phyloP scores from a whole-genome alignment of 64 coral and sea anemone genomes.

The Acropora yongei region DNA sequence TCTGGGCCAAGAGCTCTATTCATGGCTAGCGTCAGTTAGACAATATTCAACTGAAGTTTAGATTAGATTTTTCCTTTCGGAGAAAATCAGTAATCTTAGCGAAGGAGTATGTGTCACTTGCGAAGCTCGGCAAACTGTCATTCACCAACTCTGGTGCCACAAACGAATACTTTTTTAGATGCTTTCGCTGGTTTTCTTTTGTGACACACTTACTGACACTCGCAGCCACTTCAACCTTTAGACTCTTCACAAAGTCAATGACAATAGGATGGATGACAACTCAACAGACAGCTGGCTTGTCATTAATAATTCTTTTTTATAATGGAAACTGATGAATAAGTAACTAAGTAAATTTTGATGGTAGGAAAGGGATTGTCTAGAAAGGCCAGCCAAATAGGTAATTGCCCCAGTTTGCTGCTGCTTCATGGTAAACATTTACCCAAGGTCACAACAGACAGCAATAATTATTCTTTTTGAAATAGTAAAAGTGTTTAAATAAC shows the following conservation, averaged over 20 bases:
- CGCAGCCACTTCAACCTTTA: neutral
- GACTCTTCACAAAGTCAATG: neutral
- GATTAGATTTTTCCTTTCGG: neutral
- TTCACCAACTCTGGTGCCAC: neutral
- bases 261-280: neutral
- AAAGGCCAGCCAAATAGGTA: too few species aligned
- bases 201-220: neutral
- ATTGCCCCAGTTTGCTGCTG: too few species aligned
- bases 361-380: too few species aligned
- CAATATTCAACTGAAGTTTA: neutral
- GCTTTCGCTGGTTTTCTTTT: neutral
- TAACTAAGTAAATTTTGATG: too few species aligned
- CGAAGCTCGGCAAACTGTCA: neutral
- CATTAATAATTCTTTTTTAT: too few species aligned
- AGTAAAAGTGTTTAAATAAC: too few species aligned
- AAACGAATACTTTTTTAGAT: neutral
- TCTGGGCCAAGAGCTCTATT: neutral
- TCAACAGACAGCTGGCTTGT: too few species aligned
- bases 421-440: too few species aligned
- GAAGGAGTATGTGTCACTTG: slow-evolving; percentile 2
- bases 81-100: neutral
- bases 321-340: too few species aligned
- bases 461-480: too few species aligned
- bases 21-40: neutral
- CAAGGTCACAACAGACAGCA: too few species aligned